These are phyloP conservation scores for Acropora yongei DNA, from an alignment of 64 coral and sea anemone genomes.

Conservation along the genomic window DNA sequence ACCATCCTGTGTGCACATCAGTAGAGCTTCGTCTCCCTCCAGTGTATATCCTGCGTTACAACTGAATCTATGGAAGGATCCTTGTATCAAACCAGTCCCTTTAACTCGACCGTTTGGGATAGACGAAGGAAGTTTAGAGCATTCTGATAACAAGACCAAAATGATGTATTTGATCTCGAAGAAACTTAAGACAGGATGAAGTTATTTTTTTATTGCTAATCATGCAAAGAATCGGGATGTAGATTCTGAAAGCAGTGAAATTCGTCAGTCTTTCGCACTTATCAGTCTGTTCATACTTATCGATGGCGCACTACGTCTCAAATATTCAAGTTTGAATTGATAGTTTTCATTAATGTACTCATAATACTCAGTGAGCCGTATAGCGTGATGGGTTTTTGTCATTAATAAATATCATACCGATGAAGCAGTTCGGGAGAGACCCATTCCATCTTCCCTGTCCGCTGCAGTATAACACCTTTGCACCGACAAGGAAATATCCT, in stretches of 20 bases:
- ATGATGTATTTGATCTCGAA: background rate
- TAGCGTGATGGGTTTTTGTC: no score
- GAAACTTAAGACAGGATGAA: no score
- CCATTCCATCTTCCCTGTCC: slow-evolving; percentile 35
- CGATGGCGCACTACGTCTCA: no score
- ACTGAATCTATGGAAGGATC: background rate
- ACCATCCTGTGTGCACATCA: background rate
- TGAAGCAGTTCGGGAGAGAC: slow-evolving; percentile 3
- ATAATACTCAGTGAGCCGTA: no score
- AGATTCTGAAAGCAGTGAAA: no score
- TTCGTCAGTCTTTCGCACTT: no score
- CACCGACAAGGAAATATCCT: slow-evolving; percentile 22
- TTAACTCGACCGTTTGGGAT: slow-evolving; percentile 1
- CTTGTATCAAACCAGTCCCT: background rate
- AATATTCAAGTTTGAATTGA: no score
- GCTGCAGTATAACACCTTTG: background rate
- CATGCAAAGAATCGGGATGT: no score
- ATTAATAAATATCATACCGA: background rate
- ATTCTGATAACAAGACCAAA: background rate
- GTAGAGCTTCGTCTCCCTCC: background rate
- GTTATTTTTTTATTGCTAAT: no score
- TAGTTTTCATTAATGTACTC: no score
- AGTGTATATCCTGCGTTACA: slow-evolving; percentile 9
- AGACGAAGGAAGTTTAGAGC: background rate
- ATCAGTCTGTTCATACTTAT: no score